Evolutionary conservation across 2,888 invertebrate species (phyloP), one percentile per base, ranked within the genome.

Genomic region (Spodoptera littoralis): DNA sequence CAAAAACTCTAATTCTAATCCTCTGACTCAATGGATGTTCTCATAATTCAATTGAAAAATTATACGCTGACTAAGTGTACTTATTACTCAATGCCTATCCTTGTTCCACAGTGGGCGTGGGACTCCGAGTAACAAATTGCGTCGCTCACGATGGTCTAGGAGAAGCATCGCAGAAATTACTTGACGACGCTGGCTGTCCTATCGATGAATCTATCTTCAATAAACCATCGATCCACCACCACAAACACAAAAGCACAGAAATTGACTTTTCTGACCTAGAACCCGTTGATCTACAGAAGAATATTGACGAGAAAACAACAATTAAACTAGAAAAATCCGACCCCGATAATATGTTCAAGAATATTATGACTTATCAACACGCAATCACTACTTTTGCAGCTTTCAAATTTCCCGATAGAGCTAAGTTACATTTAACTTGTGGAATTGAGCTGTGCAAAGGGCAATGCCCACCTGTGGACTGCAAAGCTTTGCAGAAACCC

Each of bases 401-500:
- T 4, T 98, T 98, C 83, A 97, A 97, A 83, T 98, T 98, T 88
- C 97, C 97, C 4, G 97, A 97, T 82, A 94, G 97, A 71, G 97
- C 97, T 67, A 96, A 97, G 68, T 90, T 98, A 46, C 97, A 97
- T 88, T 91, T 97, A 50, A 96, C 96, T n/a, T 98, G 98, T 88
- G 96, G 96, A 18, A 95, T 98, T 48, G 96, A 97, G 77, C 90
- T 97, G n/a, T 98, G 98, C 83, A 96, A 96, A 87, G 96, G 96
- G 54, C 94, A 92, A 70, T 98, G 98, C 83, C 96, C 96, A 0
- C 90, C 95, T 81, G 96, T 97, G 49, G 95, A 95, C 71, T 95
- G 95, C 66, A 92, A 87, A 73, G 88, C 89, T 11, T 74, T 95
- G 53, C 91, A 91, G 65, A 93, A 87, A 64, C 93, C 94, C 0